These are phyloP conservation scores for Cyanoramphus novaezelandiae DNA, from an alignment of 2,113 vertebrate genomes.

Conservation along the genomic window DNA sequence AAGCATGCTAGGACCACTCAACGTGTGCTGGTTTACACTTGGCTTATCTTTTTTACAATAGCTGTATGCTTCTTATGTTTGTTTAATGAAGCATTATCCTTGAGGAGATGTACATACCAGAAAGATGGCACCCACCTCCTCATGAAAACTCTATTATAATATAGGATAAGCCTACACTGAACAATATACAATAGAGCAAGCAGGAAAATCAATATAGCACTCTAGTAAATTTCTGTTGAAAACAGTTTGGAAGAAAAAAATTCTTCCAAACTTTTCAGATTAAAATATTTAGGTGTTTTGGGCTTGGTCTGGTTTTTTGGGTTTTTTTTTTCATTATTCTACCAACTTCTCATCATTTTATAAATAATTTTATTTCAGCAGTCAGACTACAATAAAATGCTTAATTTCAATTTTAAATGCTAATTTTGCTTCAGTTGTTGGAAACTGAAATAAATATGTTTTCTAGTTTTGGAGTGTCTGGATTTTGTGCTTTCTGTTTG, in stretches of 20 bases:
- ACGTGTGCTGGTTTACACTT: background rate
- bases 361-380: background rate
- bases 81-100: background rate
- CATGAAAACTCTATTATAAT: background rate
- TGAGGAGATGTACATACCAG: background rate
- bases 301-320: no score
- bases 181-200: background rate
- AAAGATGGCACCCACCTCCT: background rate
- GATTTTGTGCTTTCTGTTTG: background rate
- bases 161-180: background rate
- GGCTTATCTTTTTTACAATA: background rate
- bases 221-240: background rate
- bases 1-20: background rate
- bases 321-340: background rate
- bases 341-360: background rate
- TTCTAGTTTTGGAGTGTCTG: background rate
- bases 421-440: background rate
- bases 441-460: background rate
- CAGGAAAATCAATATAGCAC: background rate
- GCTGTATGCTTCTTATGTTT: background rate
- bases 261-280: background rate
- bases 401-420: background rate
- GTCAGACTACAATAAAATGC: background rate
- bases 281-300: background rate
- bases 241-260: background rate